Percentiles rank a stretch among this genome's conserved stretches.
Evolutionary conservation across 2,888 invertebrate species (phyloP).

Genomic region (Drosophila anomelani): DNA sequence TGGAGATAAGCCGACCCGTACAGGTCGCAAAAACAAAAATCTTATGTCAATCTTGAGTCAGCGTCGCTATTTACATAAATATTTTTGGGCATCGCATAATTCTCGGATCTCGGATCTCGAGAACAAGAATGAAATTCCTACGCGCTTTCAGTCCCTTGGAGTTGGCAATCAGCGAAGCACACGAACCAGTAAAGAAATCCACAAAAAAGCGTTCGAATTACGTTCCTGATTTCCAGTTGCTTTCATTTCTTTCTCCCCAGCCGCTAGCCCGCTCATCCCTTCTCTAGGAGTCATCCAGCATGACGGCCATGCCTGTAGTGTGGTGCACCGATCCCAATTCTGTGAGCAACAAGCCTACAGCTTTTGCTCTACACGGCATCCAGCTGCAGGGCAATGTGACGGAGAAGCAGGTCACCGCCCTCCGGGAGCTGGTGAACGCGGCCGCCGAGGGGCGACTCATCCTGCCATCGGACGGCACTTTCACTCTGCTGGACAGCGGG

Average conservation of each 20-base stretch:
- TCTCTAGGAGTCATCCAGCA: conserved; percentile 52
- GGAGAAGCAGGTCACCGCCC: conserved; percentile 84
- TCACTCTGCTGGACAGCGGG: conserved; percentile 84
- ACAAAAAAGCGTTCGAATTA: not conserved
- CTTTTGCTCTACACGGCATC: conserved; percentile 85
- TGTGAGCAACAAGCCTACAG: conserved; percentile 84
- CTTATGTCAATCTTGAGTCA: not conserved
- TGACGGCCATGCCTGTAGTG: conserved; percentile 85
- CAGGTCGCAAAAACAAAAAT: not conserved
- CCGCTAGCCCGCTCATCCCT: not conserved
- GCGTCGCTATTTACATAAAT: conserved; percentile 43
- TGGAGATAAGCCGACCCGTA: not conserved
- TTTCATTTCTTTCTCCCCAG: conserved; percentile 27
- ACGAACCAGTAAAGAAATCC: conserved; percentile 29
- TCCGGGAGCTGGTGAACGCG: conserved; percentile 84
- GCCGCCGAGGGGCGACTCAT: conserved; percentile 85
- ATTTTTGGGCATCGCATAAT: conserved; percentile 33
- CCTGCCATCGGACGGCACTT: conserved; percentile 84
- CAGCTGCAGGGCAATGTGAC: conserved; percentile 85
- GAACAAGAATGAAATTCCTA: conserved; percentile 38
- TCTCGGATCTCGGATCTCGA: not conserved
- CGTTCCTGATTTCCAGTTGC: not conserved
- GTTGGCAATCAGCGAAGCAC: conserved; percentile 17
- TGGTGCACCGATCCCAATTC: conserved; percentile 85
- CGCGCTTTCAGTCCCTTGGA: not conserved